phyloP scores from a whole-genome alignment of 2,888 invertebrate species.

The Diloba caeruleocephala region DNA sequence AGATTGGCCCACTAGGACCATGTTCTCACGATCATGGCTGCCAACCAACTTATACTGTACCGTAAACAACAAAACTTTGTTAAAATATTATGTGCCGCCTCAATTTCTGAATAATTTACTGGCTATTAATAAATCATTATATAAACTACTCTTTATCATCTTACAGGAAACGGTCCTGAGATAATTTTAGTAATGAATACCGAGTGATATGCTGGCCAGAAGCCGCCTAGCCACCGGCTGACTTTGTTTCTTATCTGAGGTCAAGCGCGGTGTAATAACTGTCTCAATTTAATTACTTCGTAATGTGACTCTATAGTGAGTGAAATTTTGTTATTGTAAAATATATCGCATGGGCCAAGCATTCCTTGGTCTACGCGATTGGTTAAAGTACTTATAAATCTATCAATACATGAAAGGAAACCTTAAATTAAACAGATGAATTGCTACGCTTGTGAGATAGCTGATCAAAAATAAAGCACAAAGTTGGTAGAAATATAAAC shows the following conservation, averaged over 20 bases:
- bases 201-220: slow-evolving; percentile 48
- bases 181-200: slow-evolving; percentile 67
- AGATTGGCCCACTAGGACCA: slow-evolving; percentile 71
- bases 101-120: slow-evolving; percentile 42
- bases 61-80: slow-evolving; percentile 11
- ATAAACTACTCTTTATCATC: slow-evolving; percentile 67
- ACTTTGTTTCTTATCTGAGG: slow-evolving; percentile 71
- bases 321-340: slow-evolving; percentile 48
- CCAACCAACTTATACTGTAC: slow-evolving; percentile 27
- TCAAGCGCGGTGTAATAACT: slow-evolving; percentile 64
- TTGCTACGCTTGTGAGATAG: too few relatives aligned
- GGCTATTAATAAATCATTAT: slow-evolving; percentile 62
- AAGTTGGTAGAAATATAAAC: too few relatives aligned
- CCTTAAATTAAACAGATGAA: too few relatives aligned
- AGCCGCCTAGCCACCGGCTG: slow-evolving; percentile 58
- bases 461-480: too few relatives aligned
- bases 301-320: slow-evolving; percentile 59
- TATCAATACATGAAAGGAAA: too few relatives aligned
- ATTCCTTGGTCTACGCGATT: slow-evolving; percentile 34
- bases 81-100: slow-evolving; percentile 11
- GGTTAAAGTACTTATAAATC: slow-evolving; percentile 33
- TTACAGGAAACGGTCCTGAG: slow-evolving; percentile 66
- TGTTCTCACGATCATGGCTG: slow-evolving; percentile 69
- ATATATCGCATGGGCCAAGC: slow-evolving; percentile 46
- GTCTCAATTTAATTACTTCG: slow-evolving; percentile 64